Evolutionary conservation across 2,888 invertebrate genomes (phyloP), one percentile per base, ranked within the genome.

Genomic region (Thymelicus lineola): DNA sequence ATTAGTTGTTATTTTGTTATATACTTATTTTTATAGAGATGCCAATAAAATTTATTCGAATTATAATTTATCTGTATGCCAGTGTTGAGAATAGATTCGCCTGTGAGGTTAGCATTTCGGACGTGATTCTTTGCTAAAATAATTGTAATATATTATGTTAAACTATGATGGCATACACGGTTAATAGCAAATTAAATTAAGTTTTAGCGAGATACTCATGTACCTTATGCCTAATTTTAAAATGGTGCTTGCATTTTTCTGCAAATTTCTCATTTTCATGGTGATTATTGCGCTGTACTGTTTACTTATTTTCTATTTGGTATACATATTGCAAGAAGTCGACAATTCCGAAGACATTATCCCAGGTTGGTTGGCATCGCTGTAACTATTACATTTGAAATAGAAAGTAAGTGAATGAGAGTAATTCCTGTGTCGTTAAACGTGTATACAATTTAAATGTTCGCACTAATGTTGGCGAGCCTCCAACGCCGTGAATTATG

Each of bases 241-340:
- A 46, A 20, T 45, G 10, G 38, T 69, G 15, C 12, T 58, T 0
- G 62, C 63, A 58, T 69, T 69, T 50, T 28, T 63, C 7, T 63
- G 50, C 50, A 69, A 69, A 64, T 17, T 69, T 14, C 14, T 59
- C 28, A 48, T 69, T n/a, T 63, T 69, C 9, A 10, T 50, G 6
- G 36, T 48, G 12, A 69, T 69, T 17, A 57, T 63, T 48, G 46
- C 10, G 17, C 62, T 69, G 20, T 69, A 69, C 36, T 63, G 38
- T 58, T 62, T 69, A 38, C 62, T 69, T 38, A 69, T 63, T 57
- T 69, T 57, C 55, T 68, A 68, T 17, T 14, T 68, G 14, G 63
- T 68, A 20, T 63, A 62, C 17, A 63, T 63, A 58, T 62, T 68
- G 55, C 69, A 63, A 50, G 69, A 69, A 58, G 58, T n/a, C 6